Base-by-base conservation (phyloP, 2,113 vertebrate genomes). In the Pomatostomus ruficeps region DNA sequence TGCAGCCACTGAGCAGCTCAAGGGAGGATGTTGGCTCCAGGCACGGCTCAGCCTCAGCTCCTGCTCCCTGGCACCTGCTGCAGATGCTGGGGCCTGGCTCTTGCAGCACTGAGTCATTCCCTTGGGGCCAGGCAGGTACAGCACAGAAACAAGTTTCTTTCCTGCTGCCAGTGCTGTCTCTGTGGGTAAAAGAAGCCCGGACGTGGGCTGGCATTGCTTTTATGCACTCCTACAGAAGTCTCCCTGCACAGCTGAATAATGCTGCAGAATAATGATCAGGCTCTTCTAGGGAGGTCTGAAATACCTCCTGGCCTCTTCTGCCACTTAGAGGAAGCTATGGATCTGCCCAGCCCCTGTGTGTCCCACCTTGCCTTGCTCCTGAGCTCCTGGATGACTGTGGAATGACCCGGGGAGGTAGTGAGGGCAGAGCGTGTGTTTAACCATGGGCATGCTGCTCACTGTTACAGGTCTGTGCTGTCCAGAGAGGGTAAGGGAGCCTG, bases 381-480 rank as follows among this genome's bases (percentile, higher is more conserved):
- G 51, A 86, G 65, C 17, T 21, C 6, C 33, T 35, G 45, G 40
- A 3, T 49, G 58, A 6, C 35, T 25, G 11, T 6, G 28, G 62
- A 38, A 51, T 20, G 23, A 24, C 43, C 13, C 18, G n/a, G 31
- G 46, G 21, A 38, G 46, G 12, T 23, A 36, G 25, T 1, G 7
- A 45, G 45, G 24, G 36, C 45, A 55, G 40, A 19, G n/a, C 16
- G 26, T 25, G 29, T 63, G 4, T 72, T 77, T 42, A 62, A 29
- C 12, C 26, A 6, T 2, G 12, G 45, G 28, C n/a, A 33, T 0
- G 1, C 45, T 80, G 54, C 65, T 75, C 46, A 4, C n/a, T 1
- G 0, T 38, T 40, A 55, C 52, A 62, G 45, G 23, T 82, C 33
- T 51, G 36, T 43, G 19, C 68, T 58, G 14, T 15, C 48, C 52